Base-by-base conservation (phyloP, 1,140 invertebrate species). In the Conus betulinus region DNA sequence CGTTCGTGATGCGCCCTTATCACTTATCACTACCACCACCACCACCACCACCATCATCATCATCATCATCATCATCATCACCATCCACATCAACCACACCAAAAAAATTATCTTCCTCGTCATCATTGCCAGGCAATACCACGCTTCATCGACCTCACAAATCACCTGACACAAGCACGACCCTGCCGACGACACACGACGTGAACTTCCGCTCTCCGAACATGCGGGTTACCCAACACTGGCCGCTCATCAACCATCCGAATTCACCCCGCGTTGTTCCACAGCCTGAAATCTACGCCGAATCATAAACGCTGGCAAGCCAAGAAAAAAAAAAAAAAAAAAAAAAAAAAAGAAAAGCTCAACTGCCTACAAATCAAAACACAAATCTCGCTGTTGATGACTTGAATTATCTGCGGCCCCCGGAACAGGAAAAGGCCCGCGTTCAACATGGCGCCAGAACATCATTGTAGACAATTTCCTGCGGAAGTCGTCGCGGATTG, bases 391-490 rank as follows among this genome's bases (percentile, higher is more conserved):
- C 71, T 85, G 71, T 52, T 63, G 63, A 27, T 27, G 25, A 63
- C 83, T 25, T n/a, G 25, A 74, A 20, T 74, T 67, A n/a, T 71
- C 63, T 85, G 60, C 27, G 25, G 25, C 52, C 20, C 20, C 25
- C 84, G 84, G 71, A 85, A 71, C 25, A 25, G 84, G 51, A 67
- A 53, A 63, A 85, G 63, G n/a, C n/a, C 23, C 63, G 53, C 84
- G 84, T 85, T 85, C 84, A 85, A 52, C 84, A 85, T 85, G 84
- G 84, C 84, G 84, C 84, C 84, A 85, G 63, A 85, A 85, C 84
- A 85, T 85, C 84, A 85, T 85, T 85, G 63, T 74, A 85, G 57
- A 53, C 84, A 85, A 85, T 85, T 85, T 85, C 84, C 84, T 67
- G 57, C 84, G 84, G 84, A 85, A 85, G 84, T 52, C 11, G 84